A percentile compares a stretch with the other conserved stretches of the same genome.
Evolutionary conservation across 37 sponge, comb jelly and placozoan species (phyloP).

Genomic region (Diacarnus erythraeanus): DNA sequence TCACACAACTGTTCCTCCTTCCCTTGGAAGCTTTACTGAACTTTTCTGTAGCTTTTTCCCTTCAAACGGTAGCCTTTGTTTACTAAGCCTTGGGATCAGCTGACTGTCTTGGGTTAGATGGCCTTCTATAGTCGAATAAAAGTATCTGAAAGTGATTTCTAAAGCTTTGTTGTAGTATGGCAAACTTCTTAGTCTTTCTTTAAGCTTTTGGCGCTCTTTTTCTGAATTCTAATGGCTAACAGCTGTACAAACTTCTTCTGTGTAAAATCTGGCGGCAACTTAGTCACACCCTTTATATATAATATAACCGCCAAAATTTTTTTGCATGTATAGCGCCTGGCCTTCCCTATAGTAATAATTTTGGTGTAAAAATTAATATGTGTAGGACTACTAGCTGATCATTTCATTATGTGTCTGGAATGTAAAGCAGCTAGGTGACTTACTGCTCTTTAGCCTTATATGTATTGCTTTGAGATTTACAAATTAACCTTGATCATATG

Average conservation of each 20-base stretch:
- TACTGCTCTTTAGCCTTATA: neutral
- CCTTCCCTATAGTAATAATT: too few species aligned
- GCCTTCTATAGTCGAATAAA: neutral
- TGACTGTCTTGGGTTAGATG: slow-evolving; percentile 24
- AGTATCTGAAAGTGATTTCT: neutral
- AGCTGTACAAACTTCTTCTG: slow-evolving; percentile 1
- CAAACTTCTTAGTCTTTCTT: neutral
- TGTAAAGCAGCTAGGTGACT: neutral
- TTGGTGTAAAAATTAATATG: too few species aligned
- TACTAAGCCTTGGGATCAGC: slow-evolving; percentile 49
- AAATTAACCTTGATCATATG: neutral
- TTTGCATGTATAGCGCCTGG: neutral
- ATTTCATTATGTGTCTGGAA: neutral
- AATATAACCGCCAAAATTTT: neutral
- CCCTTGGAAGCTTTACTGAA: neutral
- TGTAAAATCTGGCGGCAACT: slow-evolving; percentile 24
- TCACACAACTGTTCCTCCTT: neutral
- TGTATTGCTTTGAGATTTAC: neutral
- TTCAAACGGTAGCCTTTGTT: slow-evolving; percentile 13
- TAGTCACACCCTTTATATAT: slow-evolving; percentile 4
- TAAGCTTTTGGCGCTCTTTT: slow-evolving; percentile 16
- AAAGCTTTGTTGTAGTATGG: neutral
- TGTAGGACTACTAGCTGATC: too few species aligned
- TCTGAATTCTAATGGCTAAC: slow-evolving; percentile 4
- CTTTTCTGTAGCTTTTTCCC: slow-evolving; percentile 5